Percentiles rank a stretch among this genome's conserved stretches.
These are phyloP conservation scores for Acropternis orthonyx DNA, from an alignment of 2,797 vertebrate genomes.

Conservation along the genomic window DNA sequence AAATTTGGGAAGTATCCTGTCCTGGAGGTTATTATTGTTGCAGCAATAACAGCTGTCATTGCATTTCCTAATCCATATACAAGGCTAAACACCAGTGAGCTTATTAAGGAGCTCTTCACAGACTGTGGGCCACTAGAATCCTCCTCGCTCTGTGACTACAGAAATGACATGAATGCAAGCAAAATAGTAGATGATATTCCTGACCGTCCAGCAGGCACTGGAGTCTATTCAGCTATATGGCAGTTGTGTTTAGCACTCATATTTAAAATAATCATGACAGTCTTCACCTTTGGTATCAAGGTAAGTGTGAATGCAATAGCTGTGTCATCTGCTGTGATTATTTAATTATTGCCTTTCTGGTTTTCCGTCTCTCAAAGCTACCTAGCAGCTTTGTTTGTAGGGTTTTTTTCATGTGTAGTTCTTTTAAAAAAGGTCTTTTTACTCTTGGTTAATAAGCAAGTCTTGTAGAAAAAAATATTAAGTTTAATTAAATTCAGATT, in stretches of 20 bases:
- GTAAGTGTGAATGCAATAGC: constrained; percentile 69
- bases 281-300: constrained; percentile 99
- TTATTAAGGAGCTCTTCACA: constrained; percentile 98
- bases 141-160: constrained; percentile 96
- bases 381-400: not conserved
- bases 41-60: constrained; percentile 93
- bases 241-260: constrained; percentile 95
- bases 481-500: not conserved
- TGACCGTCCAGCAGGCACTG: constrained; percentile 86
- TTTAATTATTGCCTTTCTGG: not conserved
- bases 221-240: constrained; percentile 97
- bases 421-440: not conserved
- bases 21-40: constrained; percentile 94
- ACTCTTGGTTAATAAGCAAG: not conserved
- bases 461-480: not conserved
- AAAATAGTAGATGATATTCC: constrained; percentile 88
- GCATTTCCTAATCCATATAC: constrained; percentile 98
- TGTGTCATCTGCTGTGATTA: not conserved
- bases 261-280: constrained; percentile 99
- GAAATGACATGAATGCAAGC: constrained; percentile 94
- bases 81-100: constrained; percentile 95
- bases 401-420: not conserved
- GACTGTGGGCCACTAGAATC: constrained; percentile 96
- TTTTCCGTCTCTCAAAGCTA: not conserved
- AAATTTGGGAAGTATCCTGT: constrained; percentile 97